phyloP scores from a whole-genome alignment of 2,113 vertebrate species.

The Laterallus jamaicensis region DNA sequence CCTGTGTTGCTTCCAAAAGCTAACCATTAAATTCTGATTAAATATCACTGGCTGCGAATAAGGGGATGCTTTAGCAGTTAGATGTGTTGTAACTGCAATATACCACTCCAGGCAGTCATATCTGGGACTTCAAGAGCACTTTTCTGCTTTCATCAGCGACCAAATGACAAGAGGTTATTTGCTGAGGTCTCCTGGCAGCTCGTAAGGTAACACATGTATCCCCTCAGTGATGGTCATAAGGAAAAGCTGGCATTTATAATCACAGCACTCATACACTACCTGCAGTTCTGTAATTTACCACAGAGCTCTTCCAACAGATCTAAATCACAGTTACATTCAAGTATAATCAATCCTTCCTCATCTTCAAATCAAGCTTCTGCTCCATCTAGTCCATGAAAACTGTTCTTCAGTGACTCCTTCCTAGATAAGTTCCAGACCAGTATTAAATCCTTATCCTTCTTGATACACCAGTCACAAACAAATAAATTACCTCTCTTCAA shows the following conservation, averaged over 20 bases:
- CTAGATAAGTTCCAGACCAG: neutral
- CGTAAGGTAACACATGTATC: neutral
- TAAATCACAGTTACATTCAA: neutral
- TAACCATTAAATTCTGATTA: neutral
- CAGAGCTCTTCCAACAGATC: neutral
- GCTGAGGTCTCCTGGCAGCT: neutral
- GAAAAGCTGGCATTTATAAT: neutral
- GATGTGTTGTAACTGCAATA: neutral
- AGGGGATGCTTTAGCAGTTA: neutral
- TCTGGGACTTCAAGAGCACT: neutral
- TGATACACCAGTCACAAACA: neutral
- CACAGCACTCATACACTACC: neutral
- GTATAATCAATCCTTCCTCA: neutral
- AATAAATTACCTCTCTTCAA: neutral
- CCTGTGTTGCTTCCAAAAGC: neutral
- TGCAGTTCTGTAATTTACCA: neutral
- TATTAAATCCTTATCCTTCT: neutral
- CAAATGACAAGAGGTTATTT: neutral
- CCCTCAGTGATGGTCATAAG: neutral
- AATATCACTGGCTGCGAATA: neutral
- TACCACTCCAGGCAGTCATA: neutral
- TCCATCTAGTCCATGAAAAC: neutral
- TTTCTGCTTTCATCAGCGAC: neutral
- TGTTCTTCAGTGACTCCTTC: neutral
- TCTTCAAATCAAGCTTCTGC: neutral